Evolutionary conservation across 2,888 invertebrate species (phyloP), one percentile per base, ranked within the genome.

Genomic region (Eupithecia exiguata): DNA sequence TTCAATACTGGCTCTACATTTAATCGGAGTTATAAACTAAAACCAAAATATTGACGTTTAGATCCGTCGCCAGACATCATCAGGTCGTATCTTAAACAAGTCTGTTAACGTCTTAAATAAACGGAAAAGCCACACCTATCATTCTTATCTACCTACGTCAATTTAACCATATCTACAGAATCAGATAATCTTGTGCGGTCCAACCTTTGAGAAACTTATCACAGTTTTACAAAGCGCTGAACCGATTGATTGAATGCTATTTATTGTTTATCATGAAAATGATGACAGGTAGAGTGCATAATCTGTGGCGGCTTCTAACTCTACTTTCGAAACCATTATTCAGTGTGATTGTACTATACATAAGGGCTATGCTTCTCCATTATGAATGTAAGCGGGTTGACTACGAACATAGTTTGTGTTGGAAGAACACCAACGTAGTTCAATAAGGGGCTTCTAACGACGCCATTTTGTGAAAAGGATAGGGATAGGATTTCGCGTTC

Each of bases 101-200:
- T 25, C 25, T 53, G 53, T 21, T 62, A 7, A 35, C 35, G 4
- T 62, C 18, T 62, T 62, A 62, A 14, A 14, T 25, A 30, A 61
- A 62, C 35, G 62, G 18, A 62, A 62, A 35, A 62, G 62, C 62
- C 62, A 62, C 62, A 62, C 62, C 62, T 62, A 62, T 35, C 35
- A 18, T 18, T 35, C 18, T 62, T 62, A 62, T 62, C 62, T 25
- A 58, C 25, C 25, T 21, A 58, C 25, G 58, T 58, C 58, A 53
- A 21, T 53, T 53, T 10, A n/a, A 21, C 18, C 46, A 25, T 25
- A 58, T 58, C 53, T 53, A 25, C 5, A 25, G 25, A 58, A 25
- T 58, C 12, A 25, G 58, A 58, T 58, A 25, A 46, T 58, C 25
- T 58, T 58, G 10, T 25, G 58, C 25, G 58, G 14, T 58, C 58